Evolutionary conservation across 2,113 vertebrate genomes (phyloP).

Genomic region (Plestiodon gilberti): DNA sequence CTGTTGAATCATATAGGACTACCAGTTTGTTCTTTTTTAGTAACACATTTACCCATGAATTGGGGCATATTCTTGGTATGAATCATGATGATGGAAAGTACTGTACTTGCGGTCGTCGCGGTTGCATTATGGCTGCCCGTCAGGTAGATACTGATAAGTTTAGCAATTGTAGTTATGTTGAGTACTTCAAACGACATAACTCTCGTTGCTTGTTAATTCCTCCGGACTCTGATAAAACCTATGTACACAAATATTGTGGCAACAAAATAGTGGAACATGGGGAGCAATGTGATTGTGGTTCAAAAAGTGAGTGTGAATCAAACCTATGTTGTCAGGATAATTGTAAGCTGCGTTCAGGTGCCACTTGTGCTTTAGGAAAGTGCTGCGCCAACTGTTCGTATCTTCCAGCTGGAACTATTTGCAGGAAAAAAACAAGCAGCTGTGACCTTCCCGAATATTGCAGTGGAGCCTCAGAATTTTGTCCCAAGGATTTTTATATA

Average conservation of each 20-base stretch:
- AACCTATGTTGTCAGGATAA: slow-evolving; percentile 68
- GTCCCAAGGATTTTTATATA: slow-evolving; percentile 80
- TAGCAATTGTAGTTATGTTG: slow-evolving; percentile 72
- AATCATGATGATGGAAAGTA: accelerated
- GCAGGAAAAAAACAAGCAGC: slow-evolving; percentile 73
- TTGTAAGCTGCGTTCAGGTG: slow-evolving; percentile 52
- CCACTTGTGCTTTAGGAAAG: slow-evolving; percentile 63
- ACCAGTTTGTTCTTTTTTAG: background rate
- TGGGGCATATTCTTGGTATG: slow-evolving; percentile 72
- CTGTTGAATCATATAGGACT: slow-evolving; percentile 35
- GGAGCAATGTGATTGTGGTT: slow-evolving; percentile 74
- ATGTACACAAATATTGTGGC: slow-evolving; percentile 52
- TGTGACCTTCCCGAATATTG: slow-evolving; percentile 91
- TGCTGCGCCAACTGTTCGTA: slow-evolving; percentile 71
- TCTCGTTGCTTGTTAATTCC: background rate
- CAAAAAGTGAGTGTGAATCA: slow-evolving; percentile 39
- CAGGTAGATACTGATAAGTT: background rate
- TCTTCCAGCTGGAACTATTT: slow-evolving; percentile 76
- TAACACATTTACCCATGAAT: slow-evolving; percentile 58
- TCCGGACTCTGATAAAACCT: slow-evolving; percentile 25
- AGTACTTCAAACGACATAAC: slow-evolving; percentile 26
- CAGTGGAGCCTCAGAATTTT: slow-evolving; percentile 80
- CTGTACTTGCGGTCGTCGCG: slow-evolving; percentile 52
- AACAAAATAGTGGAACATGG: slow-evolving; percentile 63
- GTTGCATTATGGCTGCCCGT: slow-evolving; percentile 43